Percentiles rank a stretch among this genome's conserved stretches.
Evolutionary conservation across 2,113 vertebrate species (phyloP).

Genomic region (Ciconia maguari): DNA sequence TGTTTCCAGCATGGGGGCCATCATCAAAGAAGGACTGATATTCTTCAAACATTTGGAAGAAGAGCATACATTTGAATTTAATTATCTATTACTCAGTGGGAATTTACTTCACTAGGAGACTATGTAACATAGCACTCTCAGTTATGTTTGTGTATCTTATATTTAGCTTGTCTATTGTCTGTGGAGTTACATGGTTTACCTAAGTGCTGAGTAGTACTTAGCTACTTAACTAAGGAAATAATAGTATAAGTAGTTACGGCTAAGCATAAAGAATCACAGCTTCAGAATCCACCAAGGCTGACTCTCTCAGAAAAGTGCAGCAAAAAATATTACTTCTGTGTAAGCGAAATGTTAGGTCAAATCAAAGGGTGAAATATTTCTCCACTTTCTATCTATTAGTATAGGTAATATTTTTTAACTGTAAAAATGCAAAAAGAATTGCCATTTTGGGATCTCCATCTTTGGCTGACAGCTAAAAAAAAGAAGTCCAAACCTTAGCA

Average conservation of each 20-base stretch:
- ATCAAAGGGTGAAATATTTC: background rate
- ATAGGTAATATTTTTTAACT: background rate
- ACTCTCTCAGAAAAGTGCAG: background rate
- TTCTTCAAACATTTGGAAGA: background rate
- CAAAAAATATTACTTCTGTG: background rate
- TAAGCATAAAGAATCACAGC: background rate
- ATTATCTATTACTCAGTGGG: background rate
- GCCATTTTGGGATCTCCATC: background rate
- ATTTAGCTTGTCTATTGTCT: background rate
- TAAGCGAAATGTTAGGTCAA: background rate
- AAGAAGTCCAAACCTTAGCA: background rate
- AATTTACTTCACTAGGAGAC: background rate
- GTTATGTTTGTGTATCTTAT: background rate
- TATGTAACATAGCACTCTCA: background rate
- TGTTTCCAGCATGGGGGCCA: background rate
- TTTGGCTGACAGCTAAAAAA: background rate
- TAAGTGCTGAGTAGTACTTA: background rate
- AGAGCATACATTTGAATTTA: background rate
- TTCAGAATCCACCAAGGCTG: background rate
- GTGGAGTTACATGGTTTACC: background rate
- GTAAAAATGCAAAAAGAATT: background rate
- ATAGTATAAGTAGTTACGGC: background rate
- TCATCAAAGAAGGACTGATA: background rate
- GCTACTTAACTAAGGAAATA: background rate
- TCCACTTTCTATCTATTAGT: background rate